phyloP scores from a whole-genome alignment of 2,888 invertebrate genomes.

The Syrphus vitripennis region DNA sequence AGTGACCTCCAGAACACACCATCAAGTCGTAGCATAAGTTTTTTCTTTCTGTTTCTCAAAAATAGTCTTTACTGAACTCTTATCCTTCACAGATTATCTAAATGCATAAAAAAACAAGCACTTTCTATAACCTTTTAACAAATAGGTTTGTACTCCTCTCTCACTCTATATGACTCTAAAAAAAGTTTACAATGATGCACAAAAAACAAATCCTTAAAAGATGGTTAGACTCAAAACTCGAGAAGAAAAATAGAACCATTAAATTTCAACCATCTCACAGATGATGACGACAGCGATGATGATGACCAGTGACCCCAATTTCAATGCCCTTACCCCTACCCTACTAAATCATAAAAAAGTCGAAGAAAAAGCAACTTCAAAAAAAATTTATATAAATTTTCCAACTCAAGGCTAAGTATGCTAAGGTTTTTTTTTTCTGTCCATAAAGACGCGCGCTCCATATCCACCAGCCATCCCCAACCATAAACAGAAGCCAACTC shows the following conservation, averaged over 20 bases:
- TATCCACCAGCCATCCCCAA: conserved; percentile 7
- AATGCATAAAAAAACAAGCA: background rate
- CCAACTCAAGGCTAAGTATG: conserved; percentile 65
- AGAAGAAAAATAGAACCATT: background rate
- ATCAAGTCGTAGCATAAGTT: background rate
- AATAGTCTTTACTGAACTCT: background rate
- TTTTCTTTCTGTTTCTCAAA: background rate
- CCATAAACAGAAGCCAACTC: conserved; percentile 21
- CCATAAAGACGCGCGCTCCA: conserved; percentile 8
- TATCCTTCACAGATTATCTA: background rate
- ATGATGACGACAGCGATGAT: conserved; percentile 3
- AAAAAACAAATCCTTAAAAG: conserved; percentile 2
- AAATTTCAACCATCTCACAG: conserved; percentile 39
- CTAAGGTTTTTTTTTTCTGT: conserved; percentile 6
- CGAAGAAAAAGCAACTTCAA: conserved; percentile 10
- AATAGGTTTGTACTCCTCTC: background rate
- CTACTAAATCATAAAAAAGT: conserved; percentile 34
- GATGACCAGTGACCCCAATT: conserved; percentile 69
- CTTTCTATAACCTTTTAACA: background rate
- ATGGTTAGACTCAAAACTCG: background rate
- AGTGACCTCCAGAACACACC: background rate
- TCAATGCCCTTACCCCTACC: conserved; percentile 43
- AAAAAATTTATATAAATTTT: conserved; percentile 10
- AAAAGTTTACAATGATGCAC: background rate
- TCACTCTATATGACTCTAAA: background rate